phyloP scores from a whole-genome alignment of 2,888 invertebrate species.

The Entomobrya multifasciata region DNA sequence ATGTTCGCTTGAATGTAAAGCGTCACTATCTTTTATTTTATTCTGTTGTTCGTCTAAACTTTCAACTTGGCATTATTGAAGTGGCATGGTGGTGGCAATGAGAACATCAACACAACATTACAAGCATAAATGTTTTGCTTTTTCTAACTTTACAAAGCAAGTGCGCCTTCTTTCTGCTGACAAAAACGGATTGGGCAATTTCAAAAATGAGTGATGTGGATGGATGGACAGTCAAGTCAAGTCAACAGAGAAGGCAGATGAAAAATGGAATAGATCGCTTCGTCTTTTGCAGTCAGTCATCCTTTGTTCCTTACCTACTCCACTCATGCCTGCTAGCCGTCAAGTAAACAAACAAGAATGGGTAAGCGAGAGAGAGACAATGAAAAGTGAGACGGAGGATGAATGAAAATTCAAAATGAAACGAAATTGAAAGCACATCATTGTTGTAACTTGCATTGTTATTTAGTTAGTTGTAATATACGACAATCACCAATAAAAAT shows the following conservation, averaged over 20 bases:
- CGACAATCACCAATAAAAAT: conserved; percentile 1
- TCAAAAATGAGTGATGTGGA: conserved; percentile 64
- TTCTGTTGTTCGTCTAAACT: background rate
- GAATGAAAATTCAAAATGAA: conserved; percentile 34
- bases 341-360: conserved; percentile 33
- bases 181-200: conserved; percentile 62
- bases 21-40: conserved; percentile 45
- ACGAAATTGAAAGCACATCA: conserved; percentile 53
- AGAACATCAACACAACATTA: conserved; percentile 1
- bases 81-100: conserved; percentile 1
- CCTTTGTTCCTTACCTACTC: background rate
- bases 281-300: conserved; percentile 18
- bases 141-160: too few relatives aligned
- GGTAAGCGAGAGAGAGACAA: background rate
- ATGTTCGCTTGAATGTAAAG: conserved; percentile 1
- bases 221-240: conserved; percentile 44
- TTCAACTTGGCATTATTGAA: background rate
- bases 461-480: conserved; percentile 16
- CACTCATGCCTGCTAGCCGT: background rate
- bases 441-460: conserved; percentile 23
- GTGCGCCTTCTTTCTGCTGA: conserved; percentile 28
- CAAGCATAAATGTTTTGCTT: background rate
- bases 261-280: conserved; percentile 48
- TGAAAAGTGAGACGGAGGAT: conserved; percentile 17
- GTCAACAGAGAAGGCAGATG: conserved; percentile 38